Percentiles rank a stretch among this genome's conserved stretches.
These are phyloP conservation scores for Drosophila chauvacae DNA, from an alignment of 1,140 invertebrate genomes.

Conservation along the genomic window DNA sequence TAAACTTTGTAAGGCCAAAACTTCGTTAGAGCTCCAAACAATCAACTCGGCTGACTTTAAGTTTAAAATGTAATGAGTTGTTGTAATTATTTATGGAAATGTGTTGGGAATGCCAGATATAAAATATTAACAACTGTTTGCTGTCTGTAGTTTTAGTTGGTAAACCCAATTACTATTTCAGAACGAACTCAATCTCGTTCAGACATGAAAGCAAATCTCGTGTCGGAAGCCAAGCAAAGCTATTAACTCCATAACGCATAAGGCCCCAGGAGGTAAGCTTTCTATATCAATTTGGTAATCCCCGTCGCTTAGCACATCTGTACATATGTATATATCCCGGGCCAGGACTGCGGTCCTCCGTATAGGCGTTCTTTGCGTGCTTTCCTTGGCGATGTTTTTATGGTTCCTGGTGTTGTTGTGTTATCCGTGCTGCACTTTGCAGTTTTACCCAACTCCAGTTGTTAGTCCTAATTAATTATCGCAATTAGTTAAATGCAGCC, in stretches of 20 bases:
- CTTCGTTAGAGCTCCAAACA: not conserved
- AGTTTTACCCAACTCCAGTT: slow-evolving; percentile 52
- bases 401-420: slow-evolving; percentile 34
- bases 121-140: not conserved
- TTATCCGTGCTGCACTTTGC: slow-evolving; percentile 47
- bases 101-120: not conserved
- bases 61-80: not conserved
- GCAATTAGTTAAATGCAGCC: slow-evolving; percentile 77
- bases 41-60: not conserved
- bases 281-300: slow-evolving; percentile 56
- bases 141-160: not conserved
- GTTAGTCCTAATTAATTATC: slow-evolving; percentile 79
- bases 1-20: not conserved
- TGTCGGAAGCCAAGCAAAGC: slow-evolving; percentile 24
- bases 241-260: slow-evolving; percentile 37
- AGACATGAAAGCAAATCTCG: slow-evolving; percentile 17
- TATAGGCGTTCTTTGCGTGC: slow-evolving; percentile 52
- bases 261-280: slow-evolving; percentile 10
- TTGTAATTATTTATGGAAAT: not conserved
- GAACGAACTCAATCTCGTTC: slow-evolving; percentile 6
- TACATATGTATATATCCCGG: slow-evolving; percentile 1
- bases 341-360: slow-evolving; percentile 5
- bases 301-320: slow-evolving; percentile 38
- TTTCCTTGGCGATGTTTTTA: slow-evolving; percentile 30
- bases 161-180: slow-evolving; percentile 11